These are phyloP conservation scores for Orbicella faveolata DNA, from an alignment of 64 coral and sea anemone species.

Conservation along the genomic window DNA sequence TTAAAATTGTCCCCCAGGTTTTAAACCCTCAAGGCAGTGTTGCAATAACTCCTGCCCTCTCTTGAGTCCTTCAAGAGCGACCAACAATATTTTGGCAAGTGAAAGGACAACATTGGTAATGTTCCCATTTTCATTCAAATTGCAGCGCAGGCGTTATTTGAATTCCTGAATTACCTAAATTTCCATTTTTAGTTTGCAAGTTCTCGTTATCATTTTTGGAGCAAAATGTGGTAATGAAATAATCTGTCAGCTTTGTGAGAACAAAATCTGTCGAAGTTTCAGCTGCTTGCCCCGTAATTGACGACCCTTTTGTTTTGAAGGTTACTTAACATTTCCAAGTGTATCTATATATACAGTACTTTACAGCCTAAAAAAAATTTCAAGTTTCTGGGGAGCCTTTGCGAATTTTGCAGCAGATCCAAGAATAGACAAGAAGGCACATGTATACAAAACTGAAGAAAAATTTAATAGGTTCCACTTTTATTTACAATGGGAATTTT, in stretches of 20 bases:
- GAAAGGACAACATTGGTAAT: neutral
- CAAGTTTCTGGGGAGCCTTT: no score
- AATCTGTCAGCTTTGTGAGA: neutral
- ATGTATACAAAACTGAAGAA: neutral
- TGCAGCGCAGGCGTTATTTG: neutral
- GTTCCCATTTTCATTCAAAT: neutral
- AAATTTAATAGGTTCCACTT: no score
- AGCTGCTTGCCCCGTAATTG: conserved; percentile 7
- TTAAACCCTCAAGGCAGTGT: neutral
- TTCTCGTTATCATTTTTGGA: neutral
- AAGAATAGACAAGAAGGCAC: neutral
- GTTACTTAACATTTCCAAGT: neutral
- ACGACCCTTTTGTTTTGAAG: neutral
- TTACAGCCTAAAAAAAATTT: no score
- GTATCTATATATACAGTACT: neutral
- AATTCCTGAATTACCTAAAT: neutral
- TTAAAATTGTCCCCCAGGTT: neutral
- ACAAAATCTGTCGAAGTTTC: neutral
- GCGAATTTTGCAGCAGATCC: no score
- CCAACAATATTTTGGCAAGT: neutral
- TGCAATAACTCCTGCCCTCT: neutral
- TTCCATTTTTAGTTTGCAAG: neutral
- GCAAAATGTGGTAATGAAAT: conserved; percentile 23
- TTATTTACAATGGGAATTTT: neutral
- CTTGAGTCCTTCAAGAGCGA: neutral